Evolutionary conservation across 2,888 invertebrate genomes (phyloP), one percentile per base, ranked within the genome.

Genomic region (Himalopsyche japonica): DNA sequence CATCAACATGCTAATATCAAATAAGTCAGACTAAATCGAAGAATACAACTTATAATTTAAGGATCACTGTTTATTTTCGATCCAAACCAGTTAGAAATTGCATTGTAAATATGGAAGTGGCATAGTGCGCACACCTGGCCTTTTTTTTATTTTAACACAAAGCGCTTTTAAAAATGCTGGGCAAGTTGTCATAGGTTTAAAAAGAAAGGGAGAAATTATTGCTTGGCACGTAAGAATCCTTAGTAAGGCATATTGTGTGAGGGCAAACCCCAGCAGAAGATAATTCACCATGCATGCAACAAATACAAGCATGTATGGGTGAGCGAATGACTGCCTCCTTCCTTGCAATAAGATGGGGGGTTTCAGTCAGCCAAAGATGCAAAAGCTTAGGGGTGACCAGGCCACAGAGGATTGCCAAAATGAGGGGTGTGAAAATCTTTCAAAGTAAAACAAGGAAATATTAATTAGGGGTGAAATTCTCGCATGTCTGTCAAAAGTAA

Each of bases 121-220:
- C 70, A 70, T 27, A 70, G 30, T 70, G 70, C 27, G 70, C 70
- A 70, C 3, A 27, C 27, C 70, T 30, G 27, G 70, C 30, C 70
- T 3, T 27, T 70, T 70, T 70, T 70, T 30, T n/a, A n/a, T n/a
- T n/a, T 30, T 3, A 12, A 27, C 64, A 70, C 8, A 27, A 70
- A 70, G 24, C 8, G 30, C 30, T 70, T 15, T 70, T 70, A 70
- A 27, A 37, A 27, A 30, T 70, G 15, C 27, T 12, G 70, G 3
- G 70, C 70, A 70, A 70, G 70, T 70, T 70, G 70, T 70, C 70
- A 70, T 70, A 70, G 70, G 70, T 70, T 70, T 70, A 80, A 43
- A 85, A 37, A 78, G 80, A 82, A 37, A 64, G 76, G 77, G 85
- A 37, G 79, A 81, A 86, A 57, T 20, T 10, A 57, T 32, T 43